These are phyloP conservation scores for Melanocharis versteri DNA, from an alignment of 2,113 vertebrate genomes.

Conservation along the genomic window DNA sequence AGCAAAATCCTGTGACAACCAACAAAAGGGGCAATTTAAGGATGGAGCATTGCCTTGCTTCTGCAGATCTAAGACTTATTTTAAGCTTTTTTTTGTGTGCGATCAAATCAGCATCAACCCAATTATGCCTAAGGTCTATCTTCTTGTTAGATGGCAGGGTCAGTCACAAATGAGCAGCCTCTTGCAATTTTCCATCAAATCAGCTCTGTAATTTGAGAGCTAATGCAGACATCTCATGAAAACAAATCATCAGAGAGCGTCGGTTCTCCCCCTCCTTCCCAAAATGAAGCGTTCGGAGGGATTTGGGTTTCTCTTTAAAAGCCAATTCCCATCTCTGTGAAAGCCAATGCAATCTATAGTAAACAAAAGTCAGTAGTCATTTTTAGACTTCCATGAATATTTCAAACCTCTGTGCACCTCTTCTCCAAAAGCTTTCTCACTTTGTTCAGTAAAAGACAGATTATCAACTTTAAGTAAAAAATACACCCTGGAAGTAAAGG, in stretches of 20 bases:
- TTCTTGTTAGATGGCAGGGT: conserved; percentile 63
- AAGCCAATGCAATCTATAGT: conserved; percentile 19
- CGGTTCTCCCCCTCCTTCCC: neutral
- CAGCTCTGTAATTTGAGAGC: conserved; percentile 62
- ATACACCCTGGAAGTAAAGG: neutral
- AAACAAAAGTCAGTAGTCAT: conserved; percentile 32
- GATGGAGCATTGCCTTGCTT: neutral
- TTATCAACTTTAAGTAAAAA: neutral
- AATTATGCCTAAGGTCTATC: conserved; percentile 64
- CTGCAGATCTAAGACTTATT: conserved; percentile 49
- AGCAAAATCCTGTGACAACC: neutral
- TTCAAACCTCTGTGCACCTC: neutral
- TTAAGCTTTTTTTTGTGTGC: conserved; percentile 7
- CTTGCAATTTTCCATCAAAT: conserved; percentile 66
- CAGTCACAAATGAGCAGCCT: conserved; percentile 67
- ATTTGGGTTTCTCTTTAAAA: conserved; percentile 43
- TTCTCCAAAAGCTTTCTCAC: neutral
- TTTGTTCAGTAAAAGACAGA: neutral
- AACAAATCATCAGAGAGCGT: conserved; percentile 50
- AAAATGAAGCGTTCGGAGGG: neutral
- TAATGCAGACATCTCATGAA: conserved; percentile 64
- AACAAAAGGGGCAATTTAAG: conserved; percentile 50
- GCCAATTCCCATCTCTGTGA: conserved; percentile 5
- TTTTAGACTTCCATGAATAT: conserved; percentile 32
- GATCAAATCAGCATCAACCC: conserved; percentile 68